A percentile compares a stretch with the other conserved stretches of the same genome.
phyloP scores from a whole-genome alignment of 2,113 vertebrate genomes.

The Sprattus sprattus region DNA sequence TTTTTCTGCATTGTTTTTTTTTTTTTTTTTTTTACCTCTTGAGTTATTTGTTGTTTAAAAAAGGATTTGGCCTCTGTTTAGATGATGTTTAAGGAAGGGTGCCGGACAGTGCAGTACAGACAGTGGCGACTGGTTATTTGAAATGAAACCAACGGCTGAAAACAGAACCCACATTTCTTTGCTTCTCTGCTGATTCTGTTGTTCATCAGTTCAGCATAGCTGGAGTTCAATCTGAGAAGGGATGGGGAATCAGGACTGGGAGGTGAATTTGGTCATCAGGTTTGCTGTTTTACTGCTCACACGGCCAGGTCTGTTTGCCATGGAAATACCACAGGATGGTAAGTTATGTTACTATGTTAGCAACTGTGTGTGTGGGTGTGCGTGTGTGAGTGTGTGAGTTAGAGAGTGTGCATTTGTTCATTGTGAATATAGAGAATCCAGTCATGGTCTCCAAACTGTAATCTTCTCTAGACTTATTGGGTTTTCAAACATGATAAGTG shows the following conservation, averaged over 20 bases:
- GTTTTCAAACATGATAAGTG: neutral
- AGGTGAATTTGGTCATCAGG: slow-evolving; percentile 42
- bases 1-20: too few species aligned
- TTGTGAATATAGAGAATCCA: neutral
- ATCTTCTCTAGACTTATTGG: neutral
- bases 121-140: neutral
- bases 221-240: slow-evolving; percentile 55
- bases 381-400: too few species aligned
- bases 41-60: neutral
- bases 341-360: slow-evolving; percentile 59
- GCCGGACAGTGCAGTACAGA: too few species aligned
- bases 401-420: too few species aligned
- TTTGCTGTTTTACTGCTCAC: slow-evolving; percentile 70
- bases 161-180: neutral
- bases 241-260: slow-evolving; percentile 70
- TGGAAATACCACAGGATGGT: slow-evolving; percentile 90
- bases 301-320: slow-evolving; percentile 68
- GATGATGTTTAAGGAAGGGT: too few species aligned
- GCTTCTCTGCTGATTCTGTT: neutral
- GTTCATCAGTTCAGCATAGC: slow-evolving; percentile 35
- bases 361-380: neutral
- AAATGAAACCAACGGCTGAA: neutral
- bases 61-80: too few species aligned
- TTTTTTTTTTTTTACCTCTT: too few species aligned
- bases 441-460: neutral